Evolutionary conservation across 2,888 invertebrate species (phyloP).

Genomic region (Ornithoptera priamus): DNA sequence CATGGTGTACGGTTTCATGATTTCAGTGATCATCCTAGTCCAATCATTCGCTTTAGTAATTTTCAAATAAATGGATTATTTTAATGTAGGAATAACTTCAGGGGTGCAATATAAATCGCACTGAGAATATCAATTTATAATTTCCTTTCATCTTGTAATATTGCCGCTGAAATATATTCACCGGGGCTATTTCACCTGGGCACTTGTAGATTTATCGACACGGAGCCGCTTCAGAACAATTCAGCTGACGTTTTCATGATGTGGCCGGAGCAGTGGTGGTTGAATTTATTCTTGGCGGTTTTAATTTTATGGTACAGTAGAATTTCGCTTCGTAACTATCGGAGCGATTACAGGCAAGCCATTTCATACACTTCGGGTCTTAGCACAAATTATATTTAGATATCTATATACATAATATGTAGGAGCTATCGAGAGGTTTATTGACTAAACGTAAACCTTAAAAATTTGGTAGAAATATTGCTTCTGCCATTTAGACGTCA

Average conservation of each 20-base stretch:
- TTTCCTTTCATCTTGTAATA: constrained; percentile 7
- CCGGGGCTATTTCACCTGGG: neutral
- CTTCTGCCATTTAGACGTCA: no score
- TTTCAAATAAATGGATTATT: neutral
- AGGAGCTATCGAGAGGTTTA: no score
- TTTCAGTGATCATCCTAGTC: neutral
- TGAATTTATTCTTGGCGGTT: neutral
- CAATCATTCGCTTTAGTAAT: neutral
- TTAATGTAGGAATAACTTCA: neutral
- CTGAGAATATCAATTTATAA: neutral
- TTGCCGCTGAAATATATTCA: neutral
- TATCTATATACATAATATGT: neutral
- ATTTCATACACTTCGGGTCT: neutral
- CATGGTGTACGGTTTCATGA: no score
- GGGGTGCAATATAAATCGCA: neutral
- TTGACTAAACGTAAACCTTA: no score
- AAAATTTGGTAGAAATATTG: no score
- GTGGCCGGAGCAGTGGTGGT: neutral
- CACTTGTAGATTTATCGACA: neutral
- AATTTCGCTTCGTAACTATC: neutral
- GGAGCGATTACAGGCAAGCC: neutral
- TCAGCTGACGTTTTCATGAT: constrained; percentile 1
- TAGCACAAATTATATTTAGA: neutral
- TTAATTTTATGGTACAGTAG: neutral
- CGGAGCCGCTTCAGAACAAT: neutral